phyloP scores from a whole-genome alignment of 2,888 invertebrate genomes.

The Plebejus anna region DNA sequence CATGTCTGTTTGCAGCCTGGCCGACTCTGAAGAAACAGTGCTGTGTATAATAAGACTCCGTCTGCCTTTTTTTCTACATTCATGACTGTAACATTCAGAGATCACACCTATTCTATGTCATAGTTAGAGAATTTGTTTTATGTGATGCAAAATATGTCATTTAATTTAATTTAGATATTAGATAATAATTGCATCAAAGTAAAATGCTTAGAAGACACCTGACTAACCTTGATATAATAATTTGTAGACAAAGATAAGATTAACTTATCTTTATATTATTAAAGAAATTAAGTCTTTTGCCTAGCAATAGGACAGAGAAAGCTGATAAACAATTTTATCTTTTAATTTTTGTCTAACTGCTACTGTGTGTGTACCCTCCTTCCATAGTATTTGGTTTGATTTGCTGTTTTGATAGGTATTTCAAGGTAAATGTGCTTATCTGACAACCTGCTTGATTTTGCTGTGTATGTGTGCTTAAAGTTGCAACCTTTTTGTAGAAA shows the following conservation, averaged over 20 bases:
- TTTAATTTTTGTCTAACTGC: background rate
- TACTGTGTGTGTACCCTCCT: too few relatives aligned
- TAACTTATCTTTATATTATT: background rate
- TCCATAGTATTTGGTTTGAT: too few relatives aligned
- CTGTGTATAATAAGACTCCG: too few relatives aligned
- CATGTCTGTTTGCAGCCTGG: too few relatives aligned
- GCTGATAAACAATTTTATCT: too few relatives aligned
- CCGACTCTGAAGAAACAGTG: too few relatives aligned
- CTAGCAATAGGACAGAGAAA: background rate
- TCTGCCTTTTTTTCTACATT: too few relatives aligned
- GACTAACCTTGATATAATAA: background rate
- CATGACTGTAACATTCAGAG: background rate
- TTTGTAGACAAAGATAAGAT: slow-evolving; percentile 9
- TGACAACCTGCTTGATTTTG: too few relatives aligned
- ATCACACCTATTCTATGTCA: background rate
- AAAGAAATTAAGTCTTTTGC: background rate
- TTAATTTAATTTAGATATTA: background rate
- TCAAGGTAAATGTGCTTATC: too few relatives aligned
- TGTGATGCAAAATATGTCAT: background rate
- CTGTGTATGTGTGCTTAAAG: too few relatives aligned
- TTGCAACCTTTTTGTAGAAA: too few relatives aligned
- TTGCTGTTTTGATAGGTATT: too few relatives aligned
- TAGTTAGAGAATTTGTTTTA: background rate
- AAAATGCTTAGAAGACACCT: background rate
- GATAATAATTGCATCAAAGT: background rate